phyloP scores from a whole-genome alignment of 2,888 invertebrate species.

The Oxytorus armatus region DNA sequence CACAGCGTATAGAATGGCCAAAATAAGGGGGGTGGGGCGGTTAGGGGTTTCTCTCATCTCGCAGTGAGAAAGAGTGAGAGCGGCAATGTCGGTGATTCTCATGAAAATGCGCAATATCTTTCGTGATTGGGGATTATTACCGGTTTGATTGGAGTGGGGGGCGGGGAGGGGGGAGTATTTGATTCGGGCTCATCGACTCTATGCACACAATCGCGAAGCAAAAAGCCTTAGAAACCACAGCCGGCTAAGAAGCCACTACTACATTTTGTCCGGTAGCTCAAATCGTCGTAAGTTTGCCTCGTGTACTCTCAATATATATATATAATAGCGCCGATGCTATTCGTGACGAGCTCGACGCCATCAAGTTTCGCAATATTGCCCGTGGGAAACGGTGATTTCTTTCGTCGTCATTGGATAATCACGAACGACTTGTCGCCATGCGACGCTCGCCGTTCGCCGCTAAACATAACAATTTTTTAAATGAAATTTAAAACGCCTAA shows the following conservation, averaged over 20 bases:
- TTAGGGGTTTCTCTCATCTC: no score
- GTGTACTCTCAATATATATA: slow-evolving; percentile 11
- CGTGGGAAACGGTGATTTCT: slow-evolving; percentile 74
- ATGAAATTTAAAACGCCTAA: not conserved
- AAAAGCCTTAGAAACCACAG: slow-evolving; percentile 44
- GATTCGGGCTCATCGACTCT: slow-evolving; percentile 71
- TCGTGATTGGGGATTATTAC: slow-evolving; percentile 84
- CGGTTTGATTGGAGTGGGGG: slow-evolving; percentile 69
- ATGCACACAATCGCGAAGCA: slow-evolving; percentile 54
- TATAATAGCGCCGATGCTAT: slow-evolving; percentile 66
- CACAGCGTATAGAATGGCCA: slow-evolving; percentile 62
- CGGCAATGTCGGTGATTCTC: slow-evolving; percentile 82
- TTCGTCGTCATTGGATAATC: slow-evolving; percentile 54
- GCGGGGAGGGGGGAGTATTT: slow-evolving; percentile 52
- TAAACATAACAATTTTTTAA: not conserved
- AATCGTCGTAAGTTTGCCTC: slow-evolving; percentile 58
- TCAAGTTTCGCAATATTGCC: slow-evolving; percentile 54
- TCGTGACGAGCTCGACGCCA: slow-evolving; percentile 76
- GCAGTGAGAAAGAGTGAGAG: slow-evolving; percentile 40
- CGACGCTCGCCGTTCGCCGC: slow-evolving; percentile 35
- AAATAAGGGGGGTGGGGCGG: slow-evolving; percentile 70
- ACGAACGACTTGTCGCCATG: slow-evolving; percentile 58
- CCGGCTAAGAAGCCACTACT: slow-evolving; percentile 35
- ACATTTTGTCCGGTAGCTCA: slow-evolving; percentile 50
- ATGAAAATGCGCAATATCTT: slow-evolving; percentile 83